Evolutionary conservation across 2,888 invertebrate species (phyloP), one percentile per base, ranked within the genome.

Genomic region (Muschampia plurimacula): DNA sequence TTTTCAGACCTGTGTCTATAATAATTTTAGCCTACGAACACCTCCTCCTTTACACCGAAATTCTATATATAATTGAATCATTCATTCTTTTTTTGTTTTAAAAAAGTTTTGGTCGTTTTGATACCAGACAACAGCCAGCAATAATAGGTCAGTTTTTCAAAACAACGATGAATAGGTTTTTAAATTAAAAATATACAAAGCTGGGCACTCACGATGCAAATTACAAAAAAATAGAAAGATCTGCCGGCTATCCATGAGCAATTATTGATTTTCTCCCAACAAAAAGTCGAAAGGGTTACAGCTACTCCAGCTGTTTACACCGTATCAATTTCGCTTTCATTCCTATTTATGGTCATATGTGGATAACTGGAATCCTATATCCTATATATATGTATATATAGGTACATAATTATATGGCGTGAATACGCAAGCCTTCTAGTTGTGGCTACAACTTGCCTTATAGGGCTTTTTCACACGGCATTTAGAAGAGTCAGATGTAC

Each of bases 401-500:
- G n/a, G n/a, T 32, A 3, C 3, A 41, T 8, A 6, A 1, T 3
- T 41, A 41, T 41, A 41, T 41, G 7, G 41, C 41, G 41, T 8
- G 41, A 41, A 41, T 8, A 41, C 41, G 9, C 41, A 41, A 41
- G 5, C 41, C 41, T 41, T 41, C 2, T 41, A 41, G 41, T 41
- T 8, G 41, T 41, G 5, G 4, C 41, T 49, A 12, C 49, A 10
- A 9, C 10, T n/a, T 49, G 55, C 60, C 36, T 32, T 62, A 39
- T 36, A 62, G 49, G n/a, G 60, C 15, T 13, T 60, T 68, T 68
- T 68, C 62, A 62, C 68, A 62, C 60, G 57, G 49, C 67, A 44
- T 49, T 68, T 68, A 36, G 59, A 49, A 44, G 62, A 49, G 59
- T 22, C 67, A 77, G 77, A 77, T 77, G 76, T 60, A 64, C 73